Evolutionary conservation across 2,888 invertebrate genomes (phyloP).

Genomic region (Ochropleura leucogaster): DNA sequence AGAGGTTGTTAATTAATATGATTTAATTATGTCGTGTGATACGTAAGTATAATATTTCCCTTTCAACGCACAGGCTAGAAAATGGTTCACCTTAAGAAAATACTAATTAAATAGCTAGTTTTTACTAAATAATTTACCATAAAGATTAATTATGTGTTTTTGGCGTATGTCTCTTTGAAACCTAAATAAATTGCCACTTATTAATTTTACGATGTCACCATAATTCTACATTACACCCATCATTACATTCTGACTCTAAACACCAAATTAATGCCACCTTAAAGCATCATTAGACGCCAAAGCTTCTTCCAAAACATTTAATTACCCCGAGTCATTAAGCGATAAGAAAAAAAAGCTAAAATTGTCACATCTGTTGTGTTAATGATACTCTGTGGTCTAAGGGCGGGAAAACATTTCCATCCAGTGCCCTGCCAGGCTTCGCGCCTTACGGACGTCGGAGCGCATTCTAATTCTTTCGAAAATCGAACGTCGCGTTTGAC

Average conservation of each 20-base stretch:
- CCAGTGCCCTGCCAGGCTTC: slow-evolving; percentile 80
- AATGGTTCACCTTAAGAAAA: background rate
- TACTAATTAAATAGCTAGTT: background rate
- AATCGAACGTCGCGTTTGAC: slow-evolving; percentile 72
- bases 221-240: slow-evolving; percentile 46
- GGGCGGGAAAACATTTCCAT: slow-evolving; percentile 82
- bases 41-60: slow-evolving; percentile 14
- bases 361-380: slow-evolving; percentile 66
- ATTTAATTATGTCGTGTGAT: background rate
- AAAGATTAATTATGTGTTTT: background rate
- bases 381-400: slow-evolving; percentile 74
- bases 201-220: slow-evolving; percentile 32
- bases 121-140: background rate
- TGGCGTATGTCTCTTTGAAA: background rate
- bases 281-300: slow-evolving; percentile 58
- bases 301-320: slow-evolving; percentile 62
- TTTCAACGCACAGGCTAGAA: background rate
- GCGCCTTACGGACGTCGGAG: slow-evolving; percentile 74
- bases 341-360: slow-evolving; percentile 59
- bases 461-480: slow-evolving; percentile 69
- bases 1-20: background rate
- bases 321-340: slow-evolving; percentile 61
- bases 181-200: slow-evolving; percentile 20
- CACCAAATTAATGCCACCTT: slow-evolving; percentile 59
- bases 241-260: slow-evolving; percentile 56